A percentile compares a stretch with the other conserved stretches of the same genome.
These are phyloP conservation scores for Octopus sinensis DNA, from an alignment of 1,140 invertebrate genomes.

Conservation along the genomic window DNA sequence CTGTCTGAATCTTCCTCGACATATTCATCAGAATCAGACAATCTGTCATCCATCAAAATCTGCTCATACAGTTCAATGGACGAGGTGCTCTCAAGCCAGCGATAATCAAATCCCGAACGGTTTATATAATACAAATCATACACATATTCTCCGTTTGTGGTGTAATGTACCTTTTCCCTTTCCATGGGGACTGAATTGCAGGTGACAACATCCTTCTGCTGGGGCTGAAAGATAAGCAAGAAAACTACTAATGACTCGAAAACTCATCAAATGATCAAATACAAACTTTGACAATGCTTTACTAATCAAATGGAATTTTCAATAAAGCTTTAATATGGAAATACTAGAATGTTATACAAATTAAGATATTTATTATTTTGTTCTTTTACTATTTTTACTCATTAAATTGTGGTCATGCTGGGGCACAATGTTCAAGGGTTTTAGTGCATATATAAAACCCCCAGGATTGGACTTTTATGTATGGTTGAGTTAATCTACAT, in stretches of 20 bases:
- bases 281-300: no score
- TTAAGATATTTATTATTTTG: no score
- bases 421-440: no score
- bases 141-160: slow-evolving; percentile 39
- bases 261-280: no score
- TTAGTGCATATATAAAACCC: no score
- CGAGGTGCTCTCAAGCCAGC: slow-evolving; percentile 39
- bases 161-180: slow-evolving; percentile 26
- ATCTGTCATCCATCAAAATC: slow-evolving; percentile 26
- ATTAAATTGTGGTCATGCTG: no score
- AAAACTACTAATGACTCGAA: slow-evolving; percentile 19
- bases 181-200: slow-evolving; percentile 46
- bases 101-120: slow-evolving; percentile 40
- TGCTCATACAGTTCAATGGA: slow-evolving; percentile 40
- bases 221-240: not conserved
- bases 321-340: no score
- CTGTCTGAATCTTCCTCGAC: slow-evolving; percentile 52
- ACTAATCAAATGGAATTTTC: no score
- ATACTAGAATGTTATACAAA: no score
- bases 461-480: no score
- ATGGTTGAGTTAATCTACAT: no score
- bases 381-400: no score
- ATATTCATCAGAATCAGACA: slow-evolving; percentile 33
- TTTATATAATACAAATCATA: slow-evolving; percentile 55
- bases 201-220: slow-evolving; percentile 33